phyloP scores from a whole-genome alignment of 2,113 vertebrate species.

The Todiramphus saurophagus region DNA sequence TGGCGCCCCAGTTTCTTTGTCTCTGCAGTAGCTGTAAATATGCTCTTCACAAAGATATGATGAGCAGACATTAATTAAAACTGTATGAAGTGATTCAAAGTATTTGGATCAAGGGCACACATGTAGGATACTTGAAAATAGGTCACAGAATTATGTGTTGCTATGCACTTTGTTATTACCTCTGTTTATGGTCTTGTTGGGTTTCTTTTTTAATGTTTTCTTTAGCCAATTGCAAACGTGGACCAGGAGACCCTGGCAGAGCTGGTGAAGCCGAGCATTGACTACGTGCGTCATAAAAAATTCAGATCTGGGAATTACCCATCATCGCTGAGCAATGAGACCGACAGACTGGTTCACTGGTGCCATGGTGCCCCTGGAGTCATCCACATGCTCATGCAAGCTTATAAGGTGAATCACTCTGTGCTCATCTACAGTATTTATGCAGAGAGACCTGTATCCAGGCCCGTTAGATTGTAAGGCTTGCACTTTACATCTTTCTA shows the following conservation, averaged over 20 bases:
- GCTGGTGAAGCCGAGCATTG: slow-evolving; percentile 92
- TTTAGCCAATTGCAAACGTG: slow-evolving; percentile 85
- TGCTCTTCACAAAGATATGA: not conserved
- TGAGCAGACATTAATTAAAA: slow-evolving; percentile 2
- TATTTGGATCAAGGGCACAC: not conserved
- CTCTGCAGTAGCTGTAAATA: not conserved
- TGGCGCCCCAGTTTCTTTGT: not conserved
- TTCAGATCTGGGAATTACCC: slow-evolving; percentile 97
- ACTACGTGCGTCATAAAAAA: slow-evolving; percentile 94
- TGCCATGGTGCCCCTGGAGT: slow-evolving; percentile 94
- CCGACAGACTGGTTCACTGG: slow-evolving; percentile 95
- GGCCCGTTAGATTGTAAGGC: not conserved
- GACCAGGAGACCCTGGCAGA: slow-evolving; percentile 83
- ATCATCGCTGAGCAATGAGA: slow-evolving; percentile 94
- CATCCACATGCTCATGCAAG: slow-evolving; percentile 89
- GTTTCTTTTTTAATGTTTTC: not conserved
- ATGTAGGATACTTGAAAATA: not conserved
- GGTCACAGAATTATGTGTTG: not conserved
- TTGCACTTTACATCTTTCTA: not conserved
- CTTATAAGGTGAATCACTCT: slow-evolving; percentile 81
- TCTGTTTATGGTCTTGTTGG: not conserved
- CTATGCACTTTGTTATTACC: not conserved
- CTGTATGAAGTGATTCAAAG: not conserved
- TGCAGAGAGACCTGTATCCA: not conserved
- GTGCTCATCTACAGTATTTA: not conserved